Evolutionary conservation across 2,797 vertebrate species (phyloP), one percentile per base, ranked within the genome.

Genomic region (Halcyon leucocephala): DNA sequence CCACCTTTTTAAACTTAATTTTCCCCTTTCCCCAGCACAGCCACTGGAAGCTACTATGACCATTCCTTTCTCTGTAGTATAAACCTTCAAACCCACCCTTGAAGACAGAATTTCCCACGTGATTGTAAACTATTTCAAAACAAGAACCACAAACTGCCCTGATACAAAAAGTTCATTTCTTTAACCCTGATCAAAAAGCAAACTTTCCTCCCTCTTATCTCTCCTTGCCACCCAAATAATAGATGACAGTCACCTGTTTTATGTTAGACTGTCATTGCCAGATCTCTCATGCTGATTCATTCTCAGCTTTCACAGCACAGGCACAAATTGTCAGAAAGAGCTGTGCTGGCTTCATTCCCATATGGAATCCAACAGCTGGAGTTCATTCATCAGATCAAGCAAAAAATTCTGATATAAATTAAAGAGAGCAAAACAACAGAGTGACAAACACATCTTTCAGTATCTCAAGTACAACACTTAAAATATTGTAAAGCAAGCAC

Each of bases 201-300:
- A 94, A 95, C 60, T 96, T 97, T 96, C 94, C 94, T 96, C 89
- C 91, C 55, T 78, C 85, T 86, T 96, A 70, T 89, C 81, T 93
- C 73, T 71, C 78, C 61, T 71, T 84, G 77, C 77, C 88, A 93
- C 88, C 77, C 88, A 90, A 87, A 93, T 94, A 98, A 98, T 96
- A 91, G 93, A 98, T 94, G 96, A 92, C 94, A 95, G 93, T 97
- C 97, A 97, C 96, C 96, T 97, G 94, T 73, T 98, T 97, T 97
- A 89, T 92, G 96, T 97, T 97, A 95, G 91, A 87, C 93, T 95
- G 85, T 97, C 96, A 96, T 91, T 97, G 92, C 95, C 89, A 91
- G 91, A 87, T 95, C 93, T 92, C 97, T 97, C 88, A 37, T 80
- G 82, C 95, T 91, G 94, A 97, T 96, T 97, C 97, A 97, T 96